Evolutionary conservation across 2,888 invertebrate genomes (phyloP).

Genomic region (Pristionchus arcanus): DNA sequence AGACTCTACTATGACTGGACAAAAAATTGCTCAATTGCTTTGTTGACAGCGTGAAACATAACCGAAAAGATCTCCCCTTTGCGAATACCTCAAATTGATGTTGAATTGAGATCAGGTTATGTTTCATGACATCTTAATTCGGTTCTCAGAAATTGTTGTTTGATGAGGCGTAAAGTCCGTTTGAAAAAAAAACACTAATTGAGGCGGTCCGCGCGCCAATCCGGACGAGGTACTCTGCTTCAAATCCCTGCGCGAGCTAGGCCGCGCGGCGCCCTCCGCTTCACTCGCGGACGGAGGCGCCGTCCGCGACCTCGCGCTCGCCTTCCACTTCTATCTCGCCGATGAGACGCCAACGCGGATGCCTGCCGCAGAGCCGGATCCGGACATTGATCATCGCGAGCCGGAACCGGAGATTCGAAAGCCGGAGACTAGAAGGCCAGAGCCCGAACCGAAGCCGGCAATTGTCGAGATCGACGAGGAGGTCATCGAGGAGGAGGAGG

Average conservation of each 20-base stretch:
- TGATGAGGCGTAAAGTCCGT: background rate
- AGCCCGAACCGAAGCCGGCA: background rate
- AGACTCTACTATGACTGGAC: too few species aligned
- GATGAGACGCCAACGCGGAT: background rate
- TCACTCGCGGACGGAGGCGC: background rate
- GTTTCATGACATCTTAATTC: background rate
- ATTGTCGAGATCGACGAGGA: slow-evolving; percentile 36
- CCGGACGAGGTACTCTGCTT: slow-evolving; percentile 80
- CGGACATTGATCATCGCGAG: background rate
- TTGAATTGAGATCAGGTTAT: background rate
- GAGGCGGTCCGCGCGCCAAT: slow-evolving; percentile 80
- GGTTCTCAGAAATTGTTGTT: background rate
- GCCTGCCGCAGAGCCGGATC: background rate
- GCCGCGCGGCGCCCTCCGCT: background rate
- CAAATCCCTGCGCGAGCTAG: slow-evolving; percentile 62
- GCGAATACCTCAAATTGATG: background rate
- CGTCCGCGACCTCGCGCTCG: background rate
- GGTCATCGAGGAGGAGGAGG: slow-evolving; percentile 31
- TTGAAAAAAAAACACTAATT: background rate
- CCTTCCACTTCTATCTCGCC: slow-evolving; percentile 53
- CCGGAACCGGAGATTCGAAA: background rate
- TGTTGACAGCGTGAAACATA: background rate
- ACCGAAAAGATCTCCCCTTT: too few species aligned
- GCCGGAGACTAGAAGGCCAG: background rate
- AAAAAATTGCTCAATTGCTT: background rate